phyloP scores from a whole-genome alignment of 2,113 vertebrate genomes.

The Rynchops niger region DNA sequence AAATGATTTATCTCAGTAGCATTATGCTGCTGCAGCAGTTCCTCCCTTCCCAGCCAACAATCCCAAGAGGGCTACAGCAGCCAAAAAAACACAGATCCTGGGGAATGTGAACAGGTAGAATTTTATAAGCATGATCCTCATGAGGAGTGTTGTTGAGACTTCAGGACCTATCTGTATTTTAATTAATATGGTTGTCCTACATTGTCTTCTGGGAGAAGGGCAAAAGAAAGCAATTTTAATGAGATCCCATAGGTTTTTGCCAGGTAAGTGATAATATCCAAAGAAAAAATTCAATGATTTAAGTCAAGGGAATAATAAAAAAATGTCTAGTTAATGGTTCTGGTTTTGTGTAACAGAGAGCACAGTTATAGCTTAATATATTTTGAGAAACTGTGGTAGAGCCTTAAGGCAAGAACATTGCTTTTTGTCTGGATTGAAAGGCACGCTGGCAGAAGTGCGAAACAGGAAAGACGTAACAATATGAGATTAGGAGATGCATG shows the following conservation, averaged over 20 bases:
- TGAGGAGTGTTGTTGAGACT: conserved; percentile 7
- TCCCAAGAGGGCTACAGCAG: background rate
- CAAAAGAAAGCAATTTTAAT: conserved; percentile 30
- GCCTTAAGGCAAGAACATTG: background rate
- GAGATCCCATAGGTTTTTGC: conserved; percentile 8
- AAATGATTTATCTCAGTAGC: background rate
- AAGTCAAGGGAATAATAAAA: background rate
- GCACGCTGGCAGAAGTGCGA: background rate
- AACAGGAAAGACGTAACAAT: background rate
- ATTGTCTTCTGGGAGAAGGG: background rate
- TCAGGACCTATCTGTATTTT: conserved; percentile 5
- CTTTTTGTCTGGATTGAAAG: background rate
- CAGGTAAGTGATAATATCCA: background rate
- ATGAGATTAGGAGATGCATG: background rate
- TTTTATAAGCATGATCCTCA: background rate
- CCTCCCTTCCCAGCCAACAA: background rate
- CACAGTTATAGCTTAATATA: background rate
- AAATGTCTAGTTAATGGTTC: background rate
- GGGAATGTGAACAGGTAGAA: background rate
- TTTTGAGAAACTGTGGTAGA: background rate
- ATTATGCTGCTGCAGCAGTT: background rate
- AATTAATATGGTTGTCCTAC: conserved; percentile 33
- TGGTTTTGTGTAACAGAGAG: background rate
- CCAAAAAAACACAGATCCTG: background rate
- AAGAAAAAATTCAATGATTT: background rate